Evolutionary conservation across 2,888 invertebrate genomes (phyloP), one percentile per base, ranked within the genome.

Genomic region (Drosophila meridiana): DNA sequence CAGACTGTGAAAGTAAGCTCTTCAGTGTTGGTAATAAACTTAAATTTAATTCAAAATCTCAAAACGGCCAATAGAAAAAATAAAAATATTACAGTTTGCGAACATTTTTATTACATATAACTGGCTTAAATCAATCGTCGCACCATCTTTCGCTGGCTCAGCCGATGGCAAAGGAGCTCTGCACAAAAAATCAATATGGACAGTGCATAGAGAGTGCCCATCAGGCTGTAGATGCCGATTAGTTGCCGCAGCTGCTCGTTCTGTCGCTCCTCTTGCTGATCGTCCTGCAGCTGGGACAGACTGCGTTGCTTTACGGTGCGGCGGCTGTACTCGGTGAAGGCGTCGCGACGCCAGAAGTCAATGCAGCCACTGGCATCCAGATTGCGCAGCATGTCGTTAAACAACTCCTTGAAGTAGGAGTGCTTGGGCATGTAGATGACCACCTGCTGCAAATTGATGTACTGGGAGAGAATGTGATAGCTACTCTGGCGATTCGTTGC

Each of bases 351-450:
- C 90, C 88, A 90, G 34, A 66, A 73, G 11, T 69, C 68, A 5
- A 85, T 65, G 1, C 91, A 76, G 1, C 91, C 91, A 5, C 76
- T 69, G 11, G 79, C 70, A 36, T 78, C 77, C 6, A 91, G 62
- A 0, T 60, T 47, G 2, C 73, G 55, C 4, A 91, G 40, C 9
- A 69, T 56, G 5, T 63, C 61, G 34, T 84, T 77, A 40, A 91
- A 76, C 30, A 80, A 72, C 6, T 74, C 34, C 4, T 75, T 76
- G n/a, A 91, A 80, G 62, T 73, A 88, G 4, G 91, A 87, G 47
- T 91, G 91, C 62, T 90, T 91, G 5, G 82, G 73, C 73, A 91
- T 78, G 47, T 90, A 90, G 30, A 91, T 74, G 36, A 74, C 79
- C 30, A 80, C 40, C 36, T 80, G 83, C 30, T 86, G 86, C 9